Conservation (phyloP, 1,140 invertebrate genomes). For the Diploscapter pachys region DNA sequence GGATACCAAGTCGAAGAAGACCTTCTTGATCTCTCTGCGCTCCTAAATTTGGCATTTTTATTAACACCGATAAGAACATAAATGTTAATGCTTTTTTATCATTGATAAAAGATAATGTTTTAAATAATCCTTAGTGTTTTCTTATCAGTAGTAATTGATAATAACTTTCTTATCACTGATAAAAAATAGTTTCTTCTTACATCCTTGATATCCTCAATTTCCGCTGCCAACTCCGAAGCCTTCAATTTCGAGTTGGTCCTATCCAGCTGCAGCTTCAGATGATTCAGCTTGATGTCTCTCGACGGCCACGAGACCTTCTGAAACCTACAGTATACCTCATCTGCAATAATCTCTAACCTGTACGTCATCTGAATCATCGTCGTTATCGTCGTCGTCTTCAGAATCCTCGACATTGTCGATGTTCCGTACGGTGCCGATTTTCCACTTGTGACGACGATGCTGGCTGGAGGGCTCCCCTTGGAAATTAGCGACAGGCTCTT, state of each 20-base stretch:
- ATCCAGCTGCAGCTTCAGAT: no score
- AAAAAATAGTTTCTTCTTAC: constrained; percentile 1
- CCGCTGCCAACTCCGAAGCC: no score
- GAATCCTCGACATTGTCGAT: constrained; percentile 23
- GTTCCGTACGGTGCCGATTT: constrained; percentile 11
- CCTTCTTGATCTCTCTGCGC: constrained; percentile 28
- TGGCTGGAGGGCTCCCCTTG: constrained; percentile 41
- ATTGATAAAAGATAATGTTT: no score
- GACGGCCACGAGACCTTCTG: neutral
- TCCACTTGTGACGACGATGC: constrained; percentile 15
- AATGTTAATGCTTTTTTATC: no score
- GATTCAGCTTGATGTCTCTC: no score
- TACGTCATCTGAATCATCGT: neutral
- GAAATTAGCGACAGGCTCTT: constrained; percentile 56
- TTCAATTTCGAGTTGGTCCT: no score
- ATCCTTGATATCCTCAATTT: constrained; percentile 26
- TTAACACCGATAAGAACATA: constrained; percentile 8
- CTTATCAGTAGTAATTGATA: no score
- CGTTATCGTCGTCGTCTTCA: neutral
- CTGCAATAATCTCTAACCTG: constrained; percentile 20
- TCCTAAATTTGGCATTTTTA: constrained; percentile 9
- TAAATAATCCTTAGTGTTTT: constrained; percentile 16
- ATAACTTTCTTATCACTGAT: no score
- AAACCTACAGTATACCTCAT: neutral
- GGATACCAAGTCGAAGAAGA: constrained; percentile 20